Evolutionary conservation across 2,888 invertebrate species (phyloP), one percentile per base, ranked within the genome.

Genomic region (Catocala nupta): DNA sequence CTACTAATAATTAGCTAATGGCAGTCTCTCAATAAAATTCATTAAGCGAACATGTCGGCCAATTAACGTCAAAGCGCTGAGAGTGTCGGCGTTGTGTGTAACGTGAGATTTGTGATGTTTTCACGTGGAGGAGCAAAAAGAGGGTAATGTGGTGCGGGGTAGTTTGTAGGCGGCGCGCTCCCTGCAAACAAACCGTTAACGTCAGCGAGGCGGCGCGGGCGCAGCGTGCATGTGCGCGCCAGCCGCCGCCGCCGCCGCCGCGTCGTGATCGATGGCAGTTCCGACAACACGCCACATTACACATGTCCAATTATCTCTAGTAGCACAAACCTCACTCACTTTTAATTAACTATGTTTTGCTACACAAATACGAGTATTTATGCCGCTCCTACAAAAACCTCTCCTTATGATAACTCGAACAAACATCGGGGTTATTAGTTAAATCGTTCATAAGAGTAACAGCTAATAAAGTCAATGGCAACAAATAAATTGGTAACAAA

Each of bases 151-250:
- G 70, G 63, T 63, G 63, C 61, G 70, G 72, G 73, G 49, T 43
- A 9, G 36, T 39, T 39, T 39, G 7, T n/a, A 5, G 12, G 45
- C 48, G 48, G 64, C 67, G 56, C 69, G 75, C 65, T 45, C n/a
- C 8, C 64, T 55, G 64, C 82, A 78, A 86, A 87, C 87, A 86
- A 86, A 87, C 87, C 88, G 87, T 87, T 81, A 85, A 58, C 64
- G 75, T 75, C 80, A 71, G 59, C 77, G 83, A 80, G 78, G 70
- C 69, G 57, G 58, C 70, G 75, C 66, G 50, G 66, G 72, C 54
- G 55, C 63, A 53, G 61, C 66, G 57, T 68, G 64, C 75, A 75
- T 69, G 72, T 75, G 78, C 59, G 68, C 25, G 25, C 25, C 25
- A 25, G 25, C 63, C 60, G 64, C 67, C 64, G 71, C 71, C 53